Percentiles rank a stretch among this genome's conserved stretches.
Evolutionary conservation across 2,797 vertebrate species (phyloP).

Genomic region (Coluber constrictor): DNA sequence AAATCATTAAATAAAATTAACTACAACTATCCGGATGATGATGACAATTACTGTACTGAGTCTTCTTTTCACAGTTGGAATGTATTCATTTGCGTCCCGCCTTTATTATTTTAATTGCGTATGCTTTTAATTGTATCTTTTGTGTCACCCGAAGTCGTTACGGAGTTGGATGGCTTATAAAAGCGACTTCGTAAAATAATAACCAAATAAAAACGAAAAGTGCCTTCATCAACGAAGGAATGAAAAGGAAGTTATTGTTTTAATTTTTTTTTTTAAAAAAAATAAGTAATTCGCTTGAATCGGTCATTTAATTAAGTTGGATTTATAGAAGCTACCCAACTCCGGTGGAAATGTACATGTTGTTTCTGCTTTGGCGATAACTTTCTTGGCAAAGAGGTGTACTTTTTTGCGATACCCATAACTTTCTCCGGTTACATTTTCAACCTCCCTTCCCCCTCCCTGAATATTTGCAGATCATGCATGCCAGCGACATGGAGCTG

Average conservation of each 20-base stretch:
- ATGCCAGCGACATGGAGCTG: constrained; percentile 87
- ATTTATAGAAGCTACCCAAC: not conserved
- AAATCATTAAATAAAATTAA: not conserved
- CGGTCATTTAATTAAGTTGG: not conserved
- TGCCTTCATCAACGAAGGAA: not conserved
- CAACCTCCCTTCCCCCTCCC: fast-evolving
- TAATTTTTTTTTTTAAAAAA: not conserved
- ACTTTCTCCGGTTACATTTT: not conserved
- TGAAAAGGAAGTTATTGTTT: not conserved
- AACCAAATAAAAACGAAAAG: not conserved
- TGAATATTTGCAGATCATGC: constrained; percentile 77
- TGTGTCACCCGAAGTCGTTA: not conserved
- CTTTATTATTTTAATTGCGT: not conserved
- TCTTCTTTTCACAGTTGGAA: not conserved
- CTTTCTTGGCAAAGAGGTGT: not conserved
- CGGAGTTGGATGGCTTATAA: not conserved
- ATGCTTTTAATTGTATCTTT: not conserved
- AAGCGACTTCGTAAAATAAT: not conserved
- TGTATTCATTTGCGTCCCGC: not conserved
- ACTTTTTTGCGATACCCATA: not conserved
- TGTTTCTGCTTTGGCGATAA: not conserved
- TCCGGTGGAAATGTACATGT: fast-evolving
- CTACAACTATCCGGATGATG: not conserved
- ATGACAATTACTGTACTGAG: not conserved
- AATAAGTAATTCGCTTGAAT: not conserved